phyloP scores from a whole-genome alignment of 2,797 vertebrate genomes.

The Darevskia mixta region DNA sequence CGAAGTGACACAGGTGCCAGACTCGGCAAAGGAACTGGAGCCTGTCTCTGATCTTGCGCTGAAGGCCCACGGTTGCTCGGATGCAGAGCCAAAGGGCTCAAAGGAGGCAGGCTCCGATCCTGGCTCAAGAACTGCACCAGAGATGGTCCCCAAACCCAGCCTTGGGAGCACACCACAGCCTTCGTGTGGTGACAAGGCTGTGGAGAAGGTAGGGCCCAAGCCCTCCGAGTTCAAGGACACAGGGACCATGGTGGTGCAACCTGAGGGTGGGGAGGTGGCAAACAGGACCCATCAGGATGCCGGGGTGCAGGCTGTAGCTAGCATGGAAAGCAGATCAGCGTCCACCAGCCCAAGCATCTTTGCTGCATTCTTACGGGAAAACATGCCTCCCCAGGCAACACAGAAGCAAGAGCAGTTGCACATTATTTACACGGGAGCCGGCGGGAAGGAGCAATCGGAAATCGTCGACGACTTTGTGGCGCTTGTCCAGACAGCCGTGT shows the following conservation, averaged over 20 bases:
- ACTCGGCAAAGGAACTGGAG: rapidly evolving
- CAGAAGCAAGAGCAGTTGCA: slow-evolving; percentile 84
- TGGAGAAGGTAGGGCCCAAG: neutral
- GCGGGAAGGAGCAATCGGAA: slow-evolving; percentile 50
- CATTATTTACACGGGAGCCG: slow-evolving; percentile 74
- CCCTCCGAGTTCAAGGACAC: slow-evolving; percentile 85
- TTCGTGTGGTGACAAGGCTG: rapidly evolving
- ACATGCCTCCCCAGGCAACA: slow-evolving; percentile 56
- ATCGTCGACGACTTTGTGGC: slow-evolving; percentile 37
- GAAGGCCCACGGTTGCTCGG: neutral
- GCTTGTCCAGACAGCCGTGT: neutral
- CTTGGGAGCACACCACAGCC: slow-evolving; percentile 27
- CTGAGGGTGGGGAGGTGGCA: slow-evolving; percentile 44
- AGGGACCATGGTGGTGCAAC: slow-evolving; percentile 90
- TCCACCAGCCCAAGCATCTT: slow-evolving; percentile 94
- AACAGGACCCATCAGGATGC: slow-evolving; percentile 82
- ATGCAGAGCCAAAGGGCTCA: neutral
- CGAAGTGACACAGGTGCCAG: neutral
- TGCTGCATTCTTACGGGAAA: slow-evolving; percentile 72
- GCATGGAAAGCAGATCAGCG: slow-evolving; percentile 85
- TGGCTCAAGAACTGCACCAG: rapidly evolving
- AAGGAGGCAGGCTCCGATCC: rapidly evolving
- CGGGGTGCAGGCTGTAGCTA: slow-evolving; percentile 92
- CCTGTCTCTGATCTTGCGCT: neutral
- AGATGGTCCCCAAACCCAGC: neutral